Percentiles rank a stretch among this genome's conserved stretches.
Evolutionary conservation across 53 echinoderm and acorn worm species (phyloP).

Genomic region (Hippasteria phrygiana): DNA sequence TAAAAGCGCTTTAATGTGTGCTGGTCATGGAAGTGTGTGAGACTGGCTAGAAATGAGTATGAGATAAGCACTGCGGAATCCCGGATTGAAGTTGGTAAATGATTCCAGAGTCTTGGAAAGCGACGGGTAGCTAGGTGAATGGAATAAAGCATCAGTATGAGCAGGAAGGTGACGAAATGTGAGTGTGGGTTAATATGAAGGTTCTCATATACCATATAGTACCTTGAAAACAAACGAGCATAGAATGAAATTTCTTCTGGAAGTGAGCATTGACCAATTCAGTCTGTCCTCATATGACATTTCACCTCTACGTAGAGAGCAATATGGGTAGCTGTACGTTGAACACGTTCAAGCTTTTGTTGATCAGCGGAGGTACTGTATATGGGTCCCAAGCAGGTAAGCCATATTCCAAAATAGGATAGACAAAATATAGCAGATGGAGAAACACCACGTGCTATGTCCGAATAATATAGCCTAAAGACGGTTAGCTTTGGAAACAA

Average conservation of each 20-base stretch:
- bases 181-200: not conserved
- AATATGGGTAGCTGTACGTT: slow-evolving; percentile 3
- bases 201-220: not conserved
- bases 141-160: not conserved
- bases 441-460: no score
- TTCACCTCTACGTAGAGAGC: not conserved
- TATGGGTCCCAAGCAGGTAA: not conserved
- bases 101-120: not conserved
- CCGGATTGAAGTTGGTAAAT: not conserved
- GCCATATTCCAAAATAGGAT: not conserved
- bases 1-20: no score
- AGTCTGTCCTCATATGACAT: not conserved
- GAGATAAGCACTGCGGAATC: not conserved
- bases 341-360: not conserved
- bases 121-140: slow-evolving; percentile 2
- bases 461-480: no score
- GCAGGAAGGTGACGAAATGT: slow-evolving; percentile 25
- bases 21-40: not conserved
- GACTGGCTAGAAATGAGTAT: not conserved
- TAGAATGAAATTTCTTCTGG: not conserved
- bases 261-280: not conserved
- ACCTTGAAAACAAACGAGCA: not conserved
- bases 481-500: no score
- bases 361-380: not conserved
- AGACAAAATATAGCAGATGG: no score